Evolutionary conservation across 2,888 invertebrate species (phyloP), one percentile per base, ranked within the genome.

Genomic region (Drosophila cognata): DNA sequence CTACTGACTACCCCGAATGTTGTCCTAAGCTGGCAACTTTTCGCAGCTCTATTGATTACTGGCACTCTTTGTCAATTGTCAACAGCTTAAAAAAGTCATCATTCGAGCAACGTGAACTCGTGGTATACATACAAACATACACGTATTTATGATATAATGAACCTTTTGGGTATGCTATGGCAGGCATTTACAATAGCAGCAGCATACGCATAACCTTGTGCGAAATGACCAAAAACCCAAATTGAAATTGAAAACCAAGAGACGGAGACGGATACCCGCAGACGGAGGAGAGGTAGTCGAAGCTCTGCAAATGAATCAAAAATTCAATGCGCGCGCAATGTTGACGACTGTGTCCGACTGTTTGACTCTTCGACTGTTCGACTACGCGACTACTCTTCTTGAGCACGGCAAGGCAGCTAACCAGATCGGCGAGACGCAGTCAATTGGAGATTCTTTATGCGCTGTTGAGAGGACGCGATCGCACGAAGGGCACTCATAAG

Each of bases 371-470:
- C 46, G 57, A 67, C 72, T 66, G 43, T 64, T 61, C 56, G 77
- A 62, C 76, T 52, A 41, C 41, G 8, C 52, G 67, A 63, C 66
- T 71, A 16, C 18, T n/a, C 57, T 41, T 41, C 21, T 25, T 38
- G 7, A 31, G 31, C 2, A 7, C n/a, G 38, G 4, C 28, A 36
- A 67, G 64, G 48, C 79, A 71, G 67, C 64, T 56, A 65, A 65
- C 58, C 78, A 71, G 79, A 79, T 78, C 67, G 61, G 6, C 58
- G 51, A 36, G 35, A 66, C 74, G 55, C 69, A 74, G 66, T 79
- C 81, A 84, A 85, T 88, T 86, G 84, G 78, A 84, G 85, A 88
- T 85, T 85, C 85, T 86, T 85, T 86, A 84, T 74, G 76, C 53
- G 69, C 53, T 82, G 65, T 58, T 63, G 31, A 50, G 63, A 69